A percentile compares a stretch with the other conserved stretches of the same genome.
These are phyloP conservation scores for Hylia prasina DNA, from an alignment of 2,113 vertebrate species.

Conservation along the genomic window DNA sequence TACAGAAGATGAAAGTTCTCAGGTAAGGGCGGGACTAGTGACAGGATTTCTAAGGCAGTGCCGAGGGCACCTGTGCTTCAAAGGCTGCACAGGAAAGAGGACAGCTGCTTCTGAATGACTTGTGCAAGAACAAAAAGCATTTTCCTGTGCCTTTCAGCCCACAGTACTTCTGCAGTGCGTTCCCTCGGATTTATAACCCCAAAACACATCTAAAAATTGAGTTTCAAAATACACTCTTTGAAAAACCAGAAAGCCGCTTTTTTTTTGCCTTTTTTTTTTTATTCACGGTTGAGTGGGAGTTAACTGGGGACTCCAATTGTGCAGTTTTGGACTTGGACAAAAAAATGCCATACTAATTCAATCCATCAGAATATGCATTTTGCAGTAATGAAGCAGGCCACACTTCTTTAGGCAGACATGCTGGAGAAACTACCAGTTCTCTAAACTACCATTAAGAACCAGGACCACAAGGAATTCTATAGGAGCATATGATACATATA, in stretches of 20 bases:
- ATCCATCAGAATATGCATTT: not conserved
- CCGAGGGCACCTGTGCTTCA: not conserved
- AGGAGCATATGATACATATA: not conserved
- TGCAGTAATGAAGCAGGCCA: not conserved
- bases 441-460: not conserved
- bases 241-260: not conserved
- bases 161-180: accelerated
- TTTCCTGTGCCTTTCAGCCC: not conserved
- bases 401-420: not conserved
- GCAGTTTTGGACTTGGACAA: not conserved
- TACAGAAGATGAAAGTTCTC: not conserved
- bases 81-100: not conserved
- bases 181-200: not conserved
- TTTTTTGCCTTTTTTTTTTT: not conserved
- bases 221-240: not conserved
- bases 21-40: not conserved
- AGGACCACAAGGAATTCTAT: not conserved
- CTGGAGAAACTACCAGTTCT: not conserved
- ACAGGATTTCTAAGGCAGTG: not conserved
- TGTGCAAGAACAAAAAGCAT: not conserved
- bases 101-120: not conserved
- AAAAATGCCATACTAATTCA: not conserved
- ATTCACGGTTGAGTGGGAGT: not conserved
- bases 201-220: not conserved
- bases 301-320: not conserved